Evolutionary conservation across 2,113 vertebrate species (phyloP), one percentile per base, ranked within the genome.

Genomic region (Platanista minor): DNA sequence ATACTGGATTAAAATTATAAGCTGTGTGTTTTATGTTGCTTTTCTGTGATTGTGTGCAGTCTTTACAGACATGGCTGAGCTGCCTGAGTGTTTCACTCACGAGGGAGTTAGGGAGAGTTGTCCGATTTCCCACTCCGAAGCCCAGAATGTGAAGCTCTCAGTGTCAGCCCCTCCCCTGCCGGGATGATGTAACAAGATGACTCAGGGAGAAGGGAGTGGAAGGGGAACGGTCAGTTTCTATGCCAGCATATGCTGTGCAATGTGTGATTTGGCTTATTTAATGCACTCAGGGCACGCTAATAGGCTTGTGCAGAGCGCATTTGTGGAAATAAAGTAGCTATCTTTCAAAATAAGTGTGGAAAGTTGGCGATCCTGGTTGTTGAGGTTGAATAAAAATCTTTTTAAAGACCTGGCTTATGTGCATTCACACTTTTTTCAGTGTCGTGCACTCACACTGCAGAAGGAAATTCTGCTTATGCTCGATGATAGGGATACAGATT

Each of bases 301-400:
- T 25, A 41, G 52, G 52, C 33, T 57, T 46, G 46, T 71, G 54
- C 41, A 27, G 10, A 21, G 4, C 10, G 9, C 8, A 5, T 69
- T 54, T 92, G 49, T 80, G 72, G 41, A 87, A 41, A 41, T 85
- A n/a, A 21, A 25, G 69, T 82, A 62, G 52, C 91, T 31, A 0
- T 94, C 91, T 94, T 83, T 89, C 46, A 71, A 39, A 84, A 94
- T 87, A 83, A 90, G 62, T n/a, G 29, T 77, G 25, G 57, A 77
- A 74, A 41, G 61, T 75, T 74, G 81, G 80, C 20, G 1, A 31
- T 87, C 7, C 2, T 1, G n/a, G 14, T 72, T 69, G 33, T 83
- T 77, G 11, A 41, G 3, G 36, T 71, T 75, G 67, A 95, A 33
- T 95, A 69, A 85, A 90, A 75, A 49, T 75, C 82, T 78, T 3